Evolutionary conservation across 2,113 vertebrate species (phyloP), one percentile per base, ranked within the genome.

Genomic region (Mus pahari): DNA sequence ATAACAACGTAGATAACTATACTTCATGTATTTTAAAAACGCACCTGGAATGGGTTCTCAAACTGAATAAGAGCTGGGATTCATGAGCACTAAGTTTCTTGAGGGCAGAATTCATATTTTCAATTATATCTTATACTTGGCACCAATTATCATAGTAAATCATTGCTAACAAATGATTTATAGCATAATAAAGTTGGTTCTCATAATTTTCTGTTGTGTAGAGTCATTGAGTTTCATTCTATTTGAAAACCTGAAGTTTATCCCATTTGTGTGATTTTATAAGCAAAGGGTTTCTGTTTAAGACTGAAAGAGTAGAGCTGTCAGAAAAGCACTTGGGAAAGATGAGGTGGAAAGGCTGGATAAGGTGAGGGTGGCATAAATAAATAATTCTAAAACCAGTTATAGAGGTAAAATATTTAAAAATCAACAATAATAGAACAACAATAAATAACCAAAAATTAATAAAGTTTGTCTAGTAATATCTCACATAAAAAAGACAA

Each of bases 11-110:
- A 77, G 62, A 39, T 62, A 86, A 92, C 50, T 50, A 17, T 33
- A 78, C n/a, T 95, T 92, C 66, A 74, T 55, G 4, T 62, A 17
- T 89, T 91, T 97, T 82, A 58, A 78, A 96, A 89, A 77, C 53
- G 20, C 13, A 73, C 19, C 58, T 28, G 45, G 11, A 86, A 36
- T 55, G 4, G 24, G 9, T 1, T 94, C 73, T 94, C 64, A 17
- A n/a, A 89, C 71, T 79, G 31, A 68, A 9, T 50, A 92, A 92
- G 33, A 62, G 10, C 48, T 92, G 16, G 62, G 33, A 95, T 42
- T 81, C 2, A 70, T 64, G 74, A 77, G 62, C 31, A 92, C 13
- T 42, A 83, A 71, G 26, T 90, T 73, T 82, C 74, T 74, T 45
- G 19, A 88, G 28, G 42, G 78, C 24, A 87, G 60, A 96, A 82